A percentile compares a stretch with the other conserved stretches of the same genome.
These are phyloP conservation scores for Myripristis jacobus DNA, from an alignment of 2,797 vertebrate genomes.

Conservation along the genomic window DNA sequence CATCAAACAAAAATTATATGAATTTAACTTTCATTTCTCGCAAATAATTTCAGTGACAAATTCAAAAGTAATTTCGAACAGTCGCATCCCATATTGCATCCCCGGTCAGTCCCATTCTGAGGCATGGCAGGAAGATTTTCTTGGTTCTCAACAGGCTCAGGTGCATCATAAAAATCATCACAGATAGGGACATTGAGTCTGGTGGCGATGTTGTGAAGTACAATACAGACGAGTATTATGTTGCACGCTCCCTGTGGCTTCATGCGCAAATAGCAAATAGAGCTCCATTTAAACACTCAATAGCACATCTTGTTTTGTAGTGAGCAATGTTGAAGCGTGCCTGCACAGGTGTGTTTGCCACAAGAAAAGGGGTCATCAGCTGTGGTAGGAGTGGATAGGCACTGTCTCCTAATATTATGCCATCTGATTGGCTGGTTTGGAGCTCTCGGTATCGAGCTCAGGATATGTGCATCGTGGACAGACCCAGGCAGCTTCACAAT, in stretches of 20 bases:
- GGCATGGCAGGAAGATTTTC: constrained; percentile 7
- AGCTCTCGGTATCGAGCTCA: constrained; percentile 20
- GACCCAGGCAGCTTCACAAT: no score
- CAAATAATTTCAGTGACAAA: no score
- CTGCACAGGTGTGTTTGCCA: constrained; percentile 7
- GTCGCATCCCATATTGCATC: constrained; percentile 7
- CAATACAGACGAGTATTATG: constrained; percentile 27
- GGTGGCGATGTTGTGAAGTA: constrained; percentile 22
- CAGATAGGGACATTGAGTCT: constrained; percentile 16
- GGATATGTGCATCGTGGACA: no score
- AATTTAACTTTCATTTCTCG: no score
- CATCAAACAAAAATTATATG: no score
- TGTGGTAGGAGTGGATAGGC: constrained; percentile 37
- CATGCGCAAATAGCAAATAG: constrained; percentile 21
- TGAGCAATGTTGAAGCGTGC: constrained; percentile 8
- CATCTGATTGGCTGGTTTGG: constrained; percentile 20
- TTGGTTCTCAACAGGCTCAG: constrained; percentile 6
- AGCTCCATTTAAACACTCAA: constrained; percentile 24
- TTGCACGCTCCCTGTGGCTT: constrained; percentile 18
- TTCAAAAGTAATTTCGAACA: constrained; percentile 24
- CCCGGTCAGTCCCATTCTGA: constrained; percentile 28
- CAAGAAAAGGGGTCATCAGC: constrained; percentile 33
- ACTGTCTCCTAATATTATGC: constrained; percentile 35
- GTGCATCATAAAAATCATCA: constrained; percentile 19
- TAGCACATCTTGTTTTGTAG: constrained; percentile 21